A percentile compares a stretch with the other conserved stretches of the same genome.
These are phyloP conservation scores for Neelides sp. DNA, from an alignment of 1,140 invertebrate genomes.

Conservation along the genomic window DNA sequence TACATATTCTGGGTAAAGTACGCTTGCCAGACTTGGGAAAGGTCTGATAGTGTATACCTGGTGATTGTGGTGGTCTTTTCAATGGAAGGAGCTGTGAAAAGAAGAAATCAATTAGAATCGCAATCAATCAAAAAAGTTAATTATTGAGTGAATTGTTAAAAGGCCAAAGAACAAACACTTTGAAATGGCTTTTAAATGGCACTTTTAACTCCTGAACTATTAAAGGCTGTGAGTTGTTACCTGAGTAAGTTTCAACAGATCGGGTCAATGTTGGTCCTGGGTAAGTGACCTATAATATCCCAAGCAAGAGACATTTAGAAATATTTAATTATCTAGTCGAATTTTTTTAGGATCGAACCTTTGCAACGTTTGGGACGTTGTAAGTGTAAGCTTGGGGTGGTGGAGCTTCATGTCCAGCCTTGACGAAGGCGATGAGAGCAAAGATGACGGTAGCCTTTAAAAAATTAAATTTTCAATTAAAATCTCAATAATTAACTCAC, in stretches of 20 bases:
- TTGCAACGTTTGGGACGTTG: constrained; percentile 28
- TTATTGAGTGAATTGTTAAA: no score
- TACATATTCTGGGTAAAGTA: no score
- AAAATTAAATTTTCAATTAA: constrained; percentile 12
- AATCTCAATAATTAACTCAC: no score
- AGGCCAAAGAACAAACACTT: no score
- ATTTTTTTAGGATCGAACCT: constrained; percentile 14
- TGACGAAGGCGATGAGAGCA: constrained; percentile 19
- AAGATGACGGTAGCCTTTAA: constrained; percentile 15
- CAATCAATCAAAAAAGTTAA: no score
- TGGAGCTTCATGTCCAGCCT: constrained; percentile 29
- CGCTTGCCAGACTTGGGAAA: no score
- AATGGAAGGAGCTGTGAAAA: constrained; percentile 29
- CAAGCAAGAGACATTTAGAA: not conserved
- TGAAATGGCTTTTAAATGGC: no score
- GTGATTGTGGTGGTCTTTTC: constrained; percentile 30
- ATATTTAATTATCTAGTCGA: not conserved
- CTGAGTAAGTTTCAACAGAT: constrained; percentile 27
- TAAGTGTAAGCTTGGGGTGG: constrained; percentile 27
- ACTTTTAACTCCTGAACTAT: no score
- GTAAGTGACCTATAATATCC: constrained; percentile 16
- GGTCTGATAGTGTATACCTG: no score
- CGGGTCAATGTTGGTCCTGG: constrained; percentile 28
- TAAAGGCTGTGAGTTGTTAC: no score
- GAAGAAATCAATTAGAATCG: no score